These are phyloP conservation scores for Morelia viridis DNA, from an alignment of 2,797 vertebrate genomes.

Conservation along the genomic window DNA sequence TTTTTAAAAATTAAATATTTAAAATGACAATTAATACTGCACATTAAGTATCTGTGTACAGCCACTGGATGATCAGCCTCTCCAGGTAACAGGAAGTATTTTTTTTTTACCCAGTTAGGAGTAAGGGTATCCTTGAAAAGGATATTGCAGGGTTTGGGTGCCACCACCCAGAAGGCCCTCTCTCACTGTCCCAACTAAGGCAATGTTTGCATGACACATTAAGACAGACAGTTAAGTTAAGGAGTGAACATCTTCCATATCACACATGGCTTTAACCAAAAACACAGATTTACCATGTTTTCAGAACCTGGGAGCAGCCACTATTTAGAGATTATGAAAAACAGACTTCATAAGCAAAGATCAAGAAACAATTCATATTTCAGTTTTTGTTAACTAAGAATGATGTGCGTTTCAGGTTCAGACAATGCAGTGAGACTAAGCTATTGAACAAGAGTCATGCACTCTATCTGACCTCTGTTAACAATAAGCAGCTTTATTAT, in stretches of 20 bases:
- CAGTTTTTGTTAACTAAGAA: neutral
- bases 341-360: neutral
- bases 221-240: neutral
- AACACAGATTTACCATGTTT: neutral
- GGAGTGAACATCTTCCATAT: neutral
- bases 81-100: neutral
- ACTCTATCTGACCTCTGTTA: neutral
- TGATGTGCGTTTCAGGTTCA: neutral
- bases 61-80: neutral
- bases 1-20: neutral
- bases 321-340: neutral
- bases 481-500: neutral
- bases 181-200: neutral
- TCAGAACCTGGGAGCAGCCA: neutral
- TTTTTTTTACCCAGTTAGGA: neutral
- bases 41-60: neutral
- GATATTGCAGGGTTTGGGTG: neutral
- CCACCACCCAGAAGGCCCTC: neutral
- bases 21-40: neutral
- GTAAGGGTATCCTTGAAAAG: neutral
- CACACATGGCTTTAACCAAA: neutral
- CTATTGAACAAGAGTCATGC: neutral
- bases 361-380: neutral
- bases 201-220: neutral
- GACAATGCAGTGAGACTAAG: neutral